phyloP scores from a whole-genome alignment of 2,113 vertebrate species.

The Chamaetylas fuelleborni region DNA sequence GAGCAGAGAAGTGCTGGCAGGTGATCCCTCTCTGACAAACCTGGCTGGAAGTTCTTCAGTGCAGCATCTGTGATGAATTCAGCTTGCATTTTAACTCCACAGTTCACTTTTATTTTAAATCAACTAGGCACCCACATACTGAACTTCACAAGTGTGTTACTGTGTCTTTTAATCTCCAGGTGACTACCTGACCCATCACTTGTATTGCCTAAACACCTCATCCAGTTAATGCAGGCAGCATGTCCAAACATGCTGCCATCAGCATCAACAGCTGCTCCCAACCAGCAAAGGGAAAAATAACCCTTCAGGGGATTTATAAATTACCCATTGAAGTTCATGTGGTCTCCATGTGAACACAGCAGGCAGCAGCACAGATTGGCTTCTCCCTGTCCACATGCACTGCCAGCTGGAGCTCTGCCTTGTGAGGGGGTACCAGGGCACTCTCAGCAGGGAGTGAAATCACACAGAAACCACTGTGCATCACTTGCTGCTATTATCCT shows the following conservation, averaged over 20 bases:
- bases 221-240: background rate
- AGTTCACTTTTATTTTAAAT: conserved; percentile 1
- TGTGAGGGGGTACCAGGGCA: background rate
- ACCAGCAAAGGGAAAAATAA: background rate
- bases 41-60: background rate
- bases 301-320: conserved; percentile 1
- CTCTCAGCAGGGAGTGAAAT: background rate
- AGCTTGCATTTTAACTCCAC: background rate
- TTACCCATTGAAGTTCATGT: background rate
- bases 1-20: background rate
- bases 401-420: background rate
- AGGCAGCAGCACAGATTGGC: background rate
- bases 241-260: background rate
- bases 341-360: background rate
- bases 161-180: background rate
- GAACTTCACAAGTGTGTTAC: background rate
- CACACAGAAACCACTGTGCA: background rate
- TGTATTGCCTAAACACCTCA: background rate
- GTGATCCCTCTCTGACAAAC: background rate
- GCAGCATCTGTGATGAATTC: background rate
- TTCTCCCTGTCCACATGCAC: background rate
- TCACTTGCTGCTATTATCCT: background rate
- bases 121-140: background rate
- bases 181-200: background rate
- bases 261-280: conserved; percentile 5